Conservation (phyloP, 1,140 invertebrate genomes). For the Papilio glaucus region DNA sequence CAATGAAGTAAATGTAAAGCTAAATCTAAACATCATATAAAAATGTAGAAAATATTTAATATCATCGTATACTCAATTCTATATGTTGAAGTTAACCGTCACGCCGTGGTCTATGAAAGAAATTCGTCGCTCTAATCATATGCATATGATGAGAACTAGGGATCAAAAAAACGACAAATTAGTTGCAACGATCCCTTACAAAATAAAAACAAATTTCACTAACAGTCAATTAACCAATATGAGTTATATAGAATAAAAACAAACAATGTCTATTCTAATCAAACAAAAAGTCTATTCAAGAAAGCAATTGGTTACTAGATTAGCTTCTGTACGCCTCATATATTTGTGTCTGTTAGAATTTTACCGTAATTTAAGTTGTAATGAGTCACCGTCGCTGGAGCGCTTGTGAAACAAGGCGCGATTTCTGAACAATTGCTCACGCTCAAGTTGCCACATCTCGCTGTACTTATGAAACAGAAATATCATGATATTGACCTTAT, state of each 20-base stretch:
- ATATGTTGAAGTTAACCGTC: no score
- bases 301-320: not conserved
- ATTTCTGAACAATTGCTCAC: slow-evolving; percentile 40
- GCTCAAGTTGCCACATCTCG: slow-evolving; percentile 36
- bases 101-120: no score
- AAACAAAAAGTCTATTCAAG: not conserved
- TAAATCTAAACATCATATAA: not conserved
- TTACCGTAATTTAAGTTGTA: slow-evolving; percentile 9
- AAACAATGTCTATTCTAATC: no score
- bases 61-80: no score
- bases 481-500: slow-evolving; percentile 51
- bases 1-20: not conserved
- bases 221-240: no score
- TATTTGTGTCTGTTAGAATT: not conserved
- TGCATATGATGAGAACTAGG: no score
- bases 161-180: no score
- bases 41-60: not conserved
- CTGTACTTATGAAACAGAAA: slow-evolving; percentile 28
- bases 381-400: slow-evolving; percentile 23
- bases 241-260: no score
- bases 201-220: no score
- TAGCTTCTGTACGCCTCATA: not conserved
- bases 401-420: slow-evolving; percentile 32
- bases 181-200: no score
- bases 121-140: no score